phyloP scores from a whole-genome alignment of 23 tunicate species.

The Trididemnum miniatum region DNA sequence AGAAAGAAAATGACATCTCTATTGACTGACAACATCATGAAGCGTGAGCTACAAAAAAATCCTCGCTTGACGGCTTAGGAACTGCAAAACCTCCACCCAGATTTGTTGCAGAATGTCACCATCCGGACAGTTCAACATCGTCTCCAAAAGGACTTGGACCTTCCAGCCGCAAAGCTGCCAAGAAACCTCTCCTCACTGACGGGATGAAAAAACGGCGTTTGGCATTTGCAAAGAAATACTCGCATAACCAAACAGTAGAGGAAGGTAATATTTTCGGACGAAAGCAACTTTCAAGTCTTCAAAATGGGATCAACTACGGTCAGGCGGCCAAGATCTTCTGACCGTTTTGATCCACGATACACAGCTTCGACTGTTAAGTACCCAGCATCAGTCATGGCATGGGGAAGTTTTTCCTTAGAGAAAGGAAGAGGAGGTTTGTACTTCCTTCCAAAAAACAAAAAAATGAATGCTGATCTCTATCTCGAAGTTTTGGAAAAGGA shows the following conservation, averaged over 20 bases:
- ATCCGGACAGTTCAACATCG: conserved; percentile 25
- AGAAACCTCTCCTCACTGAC: conserved; percentile 15
- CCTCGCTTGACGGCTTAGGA: conserved; percentile 25
- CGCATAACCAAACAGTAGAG: conserved; percentile 21
- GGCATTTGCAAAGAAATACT: conserved; percentile 13
- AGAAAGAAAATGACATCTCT: conserved; percentile 11
- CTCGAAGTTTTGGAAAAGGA: conserved; percentile 25
- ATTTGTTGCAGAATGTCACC: conserved; percentile 9
- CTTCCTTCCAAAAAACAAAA: conserved; percentile 36
- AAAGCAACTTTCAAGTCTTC: conserved; percentile 29
- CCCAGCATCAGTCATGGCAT: conserved; percentile 14
- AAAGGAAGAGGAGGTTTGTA: conserved; percentile 23
- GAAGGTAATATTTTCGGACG: conserved; percentile 28
- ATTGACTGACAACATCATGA: conserved; percentile 8
- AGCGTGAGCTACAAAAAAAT: conserved; percentile 23
- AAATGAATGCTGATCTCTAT: conserved; percentile 30
- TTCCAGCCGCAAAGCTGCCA: background rate
- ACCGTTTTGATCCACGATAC: conserved; percentile 32
- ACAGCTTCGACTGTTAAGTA: conserved; percentile 12
- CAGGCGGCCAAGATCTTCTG: conserved; percentile 35
- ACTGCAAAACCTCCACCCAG: conserved; percentile 17
- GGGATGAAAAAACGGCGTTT: conserved; percentile 9
- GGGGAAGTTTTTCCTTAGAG: conserved; percentile 32
- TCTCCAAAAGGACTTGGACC: conserved; percentile 7
- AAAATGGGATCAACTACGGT: conserved; percentile 29